phyloP scores from a whole-genome alignment of 35 echinoderm and acorn worm species.

The Chiridota heheva region DNA sequence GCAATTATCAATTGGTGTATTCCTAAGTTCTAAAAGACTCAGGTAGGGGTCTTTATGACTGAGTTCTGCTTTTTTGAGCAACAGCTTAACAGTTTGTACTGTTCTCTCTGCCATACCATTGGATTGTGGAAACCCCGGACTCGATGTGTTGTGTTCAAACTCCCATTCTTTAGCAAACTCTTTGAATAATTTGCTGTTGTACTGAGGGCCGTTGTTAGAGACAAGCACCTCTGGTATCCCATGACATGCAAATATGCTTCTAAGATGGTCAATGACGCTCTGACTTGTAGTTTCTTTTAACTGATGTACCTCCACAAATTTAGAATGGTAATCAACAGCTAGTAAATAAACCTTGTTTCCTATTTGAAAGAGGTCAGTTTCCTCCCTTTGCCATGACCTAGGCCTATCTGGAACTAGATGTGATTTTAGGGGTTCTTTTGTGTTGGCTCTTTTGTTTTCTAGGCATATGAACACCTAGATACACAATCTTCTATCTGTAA shows the following conservation, averaged over 20 bases:
- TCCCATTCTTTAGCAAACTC: conserved; percentile 13
- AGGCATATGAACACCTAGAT: neutral
- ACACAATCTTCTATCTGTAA: neutral
- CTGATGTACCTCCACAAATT: conserved; percentile 31
- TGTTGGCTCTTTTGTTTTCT: neutral
- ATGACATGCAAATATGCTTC: conserved; percentile 17
- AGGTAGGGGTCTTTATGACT: conserved; percentile 28
- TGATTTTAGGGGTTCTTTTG: conserved; percentile 13
- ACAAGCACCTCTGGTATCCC: conserved; percentile 18
- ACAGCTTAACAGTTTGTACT: conserved; percentile 34
- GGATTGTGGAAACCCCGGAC: conserved; percentile 3
- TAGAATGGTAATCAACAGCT: conserved; percentile 47
- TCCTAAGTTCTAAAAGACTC: neutral
- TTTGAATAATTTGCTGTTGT: conserved; percentile 2
- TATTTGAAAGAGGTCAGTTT: conserved; percentile 27
- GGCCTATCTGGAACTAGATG: conserved; percentile 23
- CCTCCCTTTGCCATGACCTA: conserved; percentile 61
- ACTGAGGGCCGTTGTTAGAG: conserved; percentile 38
- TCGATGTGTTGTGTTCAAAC: conserved; percentile 19
- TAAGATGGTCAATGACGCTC: neutral
- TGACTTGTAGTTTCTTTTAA: conserved; percentile 20
- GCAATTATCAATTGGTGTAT: conserved; percentile 1
- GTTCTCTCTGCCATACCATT: conserved; percentile 35
- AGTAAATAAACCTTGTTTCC: conserved; percentile 27
- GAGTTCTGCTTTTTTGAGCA: conserved; percentile 7